Base-by-base conservation (phyloP, 2,113 vertebrate species). In the Propithecus coquereli region DNA sequence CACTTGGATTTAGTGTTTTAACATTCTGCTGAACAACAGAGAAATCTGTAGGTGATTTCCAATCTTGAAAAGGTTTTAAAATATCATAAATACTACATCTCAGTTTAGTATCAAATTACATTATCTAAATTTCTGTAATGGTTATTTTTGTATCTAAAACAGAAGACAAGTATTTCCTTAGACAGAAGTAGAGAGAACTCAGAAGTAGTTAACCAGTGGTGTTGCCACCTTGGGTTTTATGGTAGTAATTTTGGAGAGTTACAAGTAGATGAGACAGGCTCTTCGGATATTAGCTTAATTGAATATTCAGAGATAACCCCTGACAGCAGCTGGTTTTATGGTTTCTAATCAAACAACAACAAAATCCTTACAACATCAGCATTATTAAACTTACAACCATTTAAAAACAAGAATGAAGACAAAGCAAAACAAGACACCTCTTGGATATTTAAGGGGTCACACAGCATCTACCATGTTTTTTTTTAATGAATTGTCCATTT, bases 161-260 rank as follows among this genome's bases (percentile, higher is more conserved):
- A 76, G 47, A 77, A 81, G 54, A 90, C 25, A 97, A 87, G 30
- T 47, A 9, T 79, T 94, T 94, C 25, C 47, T 77, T 59, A 87
- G 37, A 87, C 12, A 92, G 30, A 76, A 93, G 17, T 23, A 57
- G 20, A 79, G n/a, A 88, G 34, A 90, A 82, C 5, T 57, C 70
- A 32, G 27, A 63, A 63, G 43, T 4, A 30, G 37, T 45, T 47
- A 88, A 32, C 4, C 43, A 79, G n/a, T 37, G 59, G 50, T 30
- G 16, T 30, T 80, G 18, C 37, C 40, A 71, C 16, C 7, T 57
- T 83, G 30, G 40, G 16, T 12, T 79, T 59, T 22, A 74, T 32
- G 8, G 74, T 27, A 50, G 32, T 32, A 80, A 89, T 57, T 84
- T 32, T 59, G 37, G 54, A 68, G 76, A 88, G 61, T 71, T 45